phyloP scores from a whole-genome alignment of 2,888 invertebrate species.

The Tachina fera region DNA sequence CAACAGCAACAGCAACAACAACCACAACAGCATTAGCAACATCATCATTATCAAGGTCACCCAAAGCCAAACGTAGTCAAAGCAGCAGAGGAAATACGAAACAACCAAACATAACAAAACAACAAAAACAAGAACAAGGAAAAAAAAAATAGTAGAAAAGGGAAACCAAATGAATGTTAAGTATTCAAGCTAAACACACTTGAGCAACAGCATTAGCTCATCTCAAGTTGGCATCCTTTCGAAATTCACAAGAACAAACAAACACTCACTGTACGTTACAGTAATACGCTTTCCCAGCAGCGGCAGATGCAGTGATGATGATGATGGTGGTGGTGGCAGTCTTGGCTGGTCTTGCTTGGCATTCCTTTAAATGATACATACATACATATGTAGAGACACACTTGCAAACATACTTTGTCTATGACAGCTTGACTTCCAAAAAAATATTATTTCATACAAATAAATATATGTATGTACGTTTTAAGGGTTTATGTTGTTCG shows the following conservation, averaged over 20 bases:
- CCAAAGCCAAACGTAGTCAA: slow-evolving; percentile 62
- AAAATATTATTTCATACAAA: slow-evolving; percentile 58
- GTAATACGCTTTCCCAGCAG: neutral
- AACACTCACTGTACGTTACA: slow-evolving; percentile 31
- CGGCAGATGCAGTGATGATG: slow-evolving; percentile 8
- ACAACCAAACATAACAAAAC: slow-evolving; percentile 29
- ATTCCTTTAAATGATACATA: slow-evolving; percentile 47
- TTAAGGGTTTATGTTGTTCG: slow-evolving; percentile 26
- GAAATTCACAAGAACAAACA: slow-evolving; percentile 67
- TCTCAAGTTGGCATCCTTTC: slow-evolving; percentile 71
- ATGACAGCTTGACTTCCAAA: slow-evolving; percentile 52
- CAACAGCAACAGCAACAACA: slow-evolving; percentile 17
- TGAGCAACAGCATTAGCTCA: slow-evolving; percentile 71
- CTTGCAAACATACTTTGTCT: slow-evolving; percentile 43
- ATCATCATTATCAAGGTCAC: slow-evolving; percentile 70
- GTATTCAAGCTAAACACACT: slow-evolving; percentile 72
- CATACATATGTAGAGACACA: neutral
- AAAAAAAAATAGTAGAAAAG: slow-evolving; percentile 26
- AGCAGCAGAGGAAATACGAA: slow-evolving; percentile 57
- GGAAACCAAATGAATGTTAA: slow-evolving; percentile 72
- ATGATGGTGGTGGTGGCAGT: slow-evolving; percentile 20
- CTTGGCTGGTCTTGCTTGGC: slow-evolving; percentile 29
- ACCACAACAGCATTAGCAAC: slow-evolving; percentile 28
- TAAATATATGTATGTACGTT: too few relatives aligned
- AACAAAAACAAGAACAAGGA: neutral